Evolutionary conservation across 1,140 invertebrate species (phyloP), one percentile per base, ranked within the genome.

Genomic region (Lasioglossum baleicum): DNA sequence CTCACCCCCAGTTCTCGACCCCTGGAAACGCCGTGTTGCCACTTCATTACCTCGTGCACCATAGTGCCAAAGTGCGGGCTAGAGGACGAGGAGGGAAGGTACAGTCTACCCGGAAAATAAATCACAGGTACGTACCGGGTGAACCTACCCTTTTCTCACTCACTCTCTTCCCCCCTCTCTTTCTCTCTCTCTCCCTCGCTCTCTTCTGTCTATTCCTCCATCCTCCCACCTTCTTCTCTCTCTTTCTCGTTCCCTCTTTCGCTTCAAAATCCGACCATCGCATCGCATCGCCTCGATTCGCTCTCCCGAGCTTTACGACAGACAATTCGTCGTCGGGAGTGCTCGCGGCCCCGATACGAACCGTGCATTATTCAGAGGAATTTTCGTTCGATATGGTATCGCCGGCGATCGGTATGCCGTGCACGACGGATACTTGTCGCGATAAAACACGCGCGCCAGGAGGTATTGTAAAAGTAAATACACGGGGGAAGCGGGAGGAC

Each of bases 11-110:
- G 79, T 84, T 88, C 86, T 84, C 88, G 82, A 84, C 84, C 82
- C 86, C 84, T 84, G 83, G 86, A 86, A 88, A 88, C 86, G 83
- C 83, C 88, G 87, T 90, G 88, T 90, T 90, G 88, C 89, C 89
- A 90, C 89, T 89, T 90, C 89, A 88, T 90, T 90, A 90, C 88
- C 87, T 88, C 87, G 78, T 83, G 85, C 80, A 78, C 78, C 81
- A 69, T 84, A 81, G 86, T 72, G 75, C 64, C 82, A 75, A 83
- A 80, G 77, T 79, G 73, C 65, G 74, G 66, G 56, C 61, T 64
- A 44, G 40, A 68, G 82, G 67, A 61, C 44, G 66, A 51, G 63
- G 64, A 68, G 74, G 76, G 48, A 53, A 11, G 56, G 75, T 85
- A 85, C 83, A 85, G 83, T 84, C 82, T 35, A 53, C 22, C 17